A percentile compares a stretch with the other conserved stretches of the same genome.
phyloP scores from a whole-genome alignment of 2,113 vertebrate species.

The Epinephelus fuscoguttatus region DNA sequence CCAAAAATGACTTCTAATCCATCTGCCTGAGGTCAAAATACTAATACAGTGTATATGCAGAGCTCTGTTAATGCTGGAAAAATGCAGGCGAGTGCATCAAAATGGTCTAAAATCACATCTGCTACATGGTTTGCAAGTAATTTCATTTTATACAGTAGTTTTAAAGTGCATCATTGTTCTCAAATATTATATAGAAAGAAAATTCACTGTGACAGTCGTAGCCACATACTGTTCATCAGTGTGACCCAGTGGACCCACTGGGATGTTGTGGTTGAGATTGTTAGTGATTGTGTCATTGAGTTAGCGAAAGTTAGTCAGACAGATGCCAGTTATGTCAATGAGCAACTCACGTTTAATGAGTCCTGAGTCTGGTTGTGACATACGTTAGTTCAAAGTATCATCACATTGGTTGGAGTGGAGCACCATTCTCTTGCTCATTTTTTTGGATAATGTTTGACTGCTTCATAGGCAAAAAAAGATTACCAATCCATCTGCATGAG shows the following conservation, averaged over 20 bases:
- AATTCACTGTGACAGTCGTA: not conserved
- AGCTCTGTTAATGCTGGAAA: not conserved
- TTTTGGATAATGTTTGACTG: constrained; percentile 23
- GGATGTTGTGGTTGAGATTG: not conserved
- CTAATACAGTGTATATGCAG: not conserved
- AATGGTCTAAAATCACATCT: constrained; percentile 3
- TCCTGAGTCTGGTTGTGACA: constrained; percentile 18
- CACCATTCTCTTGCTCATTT: constrained; percentile 4
- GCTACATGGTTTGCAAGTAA: not conserved
- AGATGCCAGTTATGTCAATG: constrained; percentile 32
- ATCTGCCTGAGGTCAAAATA: constrained; percentile 28
- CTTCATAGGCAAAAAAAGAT: constrained; percentile 14
- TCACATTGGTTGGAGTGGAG: not conserved
- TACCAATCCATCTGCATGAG: constrained; percentile 39
- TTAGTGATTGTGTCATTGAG: not conserved
- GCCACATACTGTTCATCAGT: too few species aligned
- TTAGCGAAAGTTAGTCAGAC: constrained; percentile 27
- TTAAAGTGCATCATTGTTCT: too few species aligned
- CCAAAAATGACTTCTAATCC: constrained; percentile 53
- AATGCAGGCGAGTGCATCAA: not conserved
- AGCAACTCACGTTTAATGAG: constrained; percentile 55
- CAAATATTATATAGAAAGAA: not conserved
- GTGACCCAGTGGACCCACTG: not conserved
- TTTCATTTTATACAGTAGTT: too few species aligned
- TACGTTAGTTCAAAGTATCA: too few species aligned